Evolutionary conservation across 2,113 vertebrate species (phyloP).

Genomic region (Stigmatopora argus): DNA sequence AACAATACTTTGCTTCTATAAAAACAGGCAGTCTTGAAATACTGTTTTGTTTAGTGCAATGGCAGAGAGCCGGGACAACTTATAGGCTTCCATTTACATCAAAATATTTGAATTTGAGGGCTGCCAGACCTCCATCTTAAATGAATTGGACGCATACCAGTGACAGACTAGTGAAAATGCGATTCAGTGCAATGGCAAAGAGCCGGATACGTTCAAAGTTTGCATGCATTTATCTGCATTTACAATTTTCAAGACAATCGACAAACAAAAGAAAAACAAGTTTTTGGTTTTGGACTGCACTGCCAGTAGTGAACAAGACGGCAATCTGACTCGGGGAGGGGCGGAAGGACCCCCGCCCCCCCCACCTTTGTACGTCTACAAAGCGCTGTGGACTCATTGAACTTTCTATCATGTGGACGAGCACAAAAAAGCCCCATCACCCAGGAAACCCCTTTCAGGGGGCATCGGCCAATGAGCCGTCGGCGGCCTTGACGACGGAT

Average conservation of each 20-base stretch:
- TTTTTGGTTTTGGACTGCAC: neutral
- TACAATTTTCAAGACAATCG: neutral
- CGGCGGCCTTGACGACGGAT: constrained; percentile 15
- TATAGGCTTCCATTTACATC: too few species aligned
- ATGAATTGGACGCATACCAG: too few species aligned
- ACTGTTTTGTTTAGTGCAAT: too few species aligned
- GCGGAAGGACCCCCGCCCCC: constrained; percentile 53
- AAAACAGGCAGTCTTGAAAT: too few species aligned
- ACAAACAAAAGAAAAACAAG: neutral
- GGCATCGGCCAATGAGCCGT: constrained; percentile 41
- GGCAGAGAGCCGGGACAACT: too few species aligned
- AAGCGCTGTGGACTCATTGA: constrained; percentile 50
- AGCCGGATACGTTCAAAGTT: too few species aligned
- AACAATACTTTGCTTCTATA: too few species aligned
- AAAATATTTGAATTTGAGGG: too few species aligned
- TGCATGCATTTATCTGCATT: too few species aligned
- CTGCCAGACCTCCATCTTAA: too few species aligned
- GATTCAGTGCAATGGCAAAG: too few species aligned
- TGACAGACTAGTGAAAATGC: too few species aligned
- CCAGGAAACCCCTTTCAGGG: constrained; percentile 51
- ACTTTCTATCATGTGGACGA: constrained; percentile 52
- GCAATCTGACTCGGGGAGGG: constrained; percentile 28
- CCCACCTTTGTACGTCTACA: constrained; percentile 59
- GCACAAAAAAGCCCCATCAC: constrained; percentile 41
- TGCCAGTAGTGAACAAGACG: constrained; percentile 42